phyloP scores from a whole-genome alignment of 2,888 invertebrate species.

The Holacanthella duospinosa region DNA sequence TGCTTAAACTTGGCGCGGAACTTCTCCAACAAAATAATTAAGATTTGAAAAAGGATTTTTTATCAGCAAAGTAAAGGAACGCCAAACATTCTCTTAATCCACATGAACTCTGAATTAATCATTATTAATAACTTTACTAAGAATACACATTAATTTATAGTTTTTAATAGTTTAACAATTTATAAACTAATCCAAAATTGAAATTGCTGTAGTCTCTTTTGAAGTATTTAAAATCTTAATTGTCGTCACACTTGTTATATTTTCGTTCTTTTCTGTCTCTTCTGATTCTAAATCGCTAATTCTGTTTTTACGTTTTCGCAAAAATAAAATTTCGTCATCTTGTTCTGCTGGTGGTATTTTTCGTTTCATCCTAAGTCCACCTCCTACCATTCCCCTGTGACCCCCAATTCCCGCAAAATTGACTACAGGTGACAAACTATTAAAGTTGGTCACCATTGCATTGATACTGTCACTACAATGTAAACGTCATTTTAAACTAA shows the following conservation, averaged over 20 bases:
- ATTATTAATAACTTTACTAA: too few relatives aligned
- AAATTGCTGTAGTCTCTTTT: too few relatives aligned
- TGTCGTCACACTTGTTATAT: neutral
- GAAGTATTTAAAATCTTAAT: too few relatives aligned
- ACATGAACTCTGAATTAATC: too few relatives aligned
- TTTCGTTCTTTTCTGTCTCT: neutral
- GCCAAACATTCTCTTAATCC: too few relatives aligned
- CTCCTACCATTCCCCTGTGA: neutral
- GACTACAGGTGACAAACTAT: neutral
- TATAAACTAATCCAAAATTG: too few relatives aligned
- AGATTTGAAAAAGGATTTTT: too few relatives aligned
- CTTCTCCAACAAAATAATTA: too few relatives aligned
- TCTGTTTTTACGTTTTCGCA: neutral
- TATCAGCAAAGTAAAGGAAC: too few relatives aligned
- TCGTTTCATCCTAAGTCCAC: neutral
- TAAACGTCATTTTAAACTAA: neutral
- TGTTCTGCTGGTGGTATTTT: neutral
- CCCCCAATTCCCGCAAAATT: neutral
- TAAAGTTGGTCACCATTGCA: slow-evolving; percentile 8
- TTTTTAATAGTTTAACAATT: too few relatives aligned
- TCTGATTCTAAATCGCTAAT: neutral
- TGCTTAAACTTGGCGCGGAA: too few relatives aligned
- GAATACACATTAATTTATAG: too few relatives aligned
- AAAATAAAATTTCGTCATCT: neutral
- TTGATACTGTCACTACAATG: slow-evolving; percentile 7